A percentile compares a stretch with the other conserved stretches of the same genome.
Conservation (phyloP, 1,140 invertebrate genomes). For the Drosophila murphyi region DNA sequence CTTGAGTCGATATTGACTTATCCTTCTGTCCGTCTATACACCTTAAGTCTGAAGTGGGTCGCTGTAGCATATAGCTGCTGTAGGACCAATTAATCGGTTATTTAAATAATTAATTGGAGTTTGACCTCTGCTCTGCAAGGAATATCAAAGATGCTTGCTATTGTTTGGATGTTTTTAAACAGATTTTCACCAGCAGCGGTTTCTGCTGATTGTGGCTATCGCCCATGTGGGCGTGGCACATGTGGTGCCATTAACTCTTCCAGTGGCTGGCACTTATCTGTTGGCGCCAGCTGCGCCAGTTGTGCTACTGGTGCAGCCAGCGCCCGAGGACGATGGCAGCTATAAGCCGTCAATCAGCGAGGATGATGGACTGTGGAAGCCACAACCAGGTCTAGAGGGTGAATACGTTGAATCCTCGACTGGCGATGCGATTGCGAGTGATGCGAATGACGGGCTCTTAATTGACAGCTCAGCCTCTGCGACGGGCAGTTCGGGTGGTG, state of each 20-base stretch:
- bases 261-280: constrained; percentile 53
- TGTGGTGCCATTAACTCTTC: constrained; percentile 40
- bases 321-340: constrained; percentile 66
- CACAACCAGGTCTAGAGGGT: constrained; percentile 62
- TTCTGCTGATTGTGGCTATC: constrained; percentile 43
- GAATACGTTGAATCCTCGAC: constrained; percentile 50
- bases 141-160: too few species aligned
- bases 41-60: too few species aligned
- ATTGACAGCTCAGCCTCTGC: neutral
- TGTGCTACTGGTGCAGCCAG: constrained; percentile 48
- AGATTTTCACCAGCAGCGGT: constrained; percentile 26
- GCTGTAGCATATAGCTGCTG: too few species aligned
- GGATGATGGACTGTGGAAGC: constrained; percentile 62
- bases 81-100: too few species aligned
- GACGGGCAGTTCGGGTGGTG: neutral
- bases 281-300: constrained; percentile 41
- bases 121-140: too few species aligned
- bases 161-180: neutral
- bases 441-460: neutral
- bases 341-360: constrained; percentile 54
- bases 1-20: too few species aligned
- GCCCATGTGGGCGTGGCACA: constrained; percentile 22
- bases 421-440: neutral
- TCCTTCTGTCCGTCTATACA: too few species aligned
- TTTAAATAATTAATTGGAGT: too few species aligned